phyloP scores from a whole-genome alignment of 2,797 vertebrate genomes.

The Peromyscus attwateri region DNA sequence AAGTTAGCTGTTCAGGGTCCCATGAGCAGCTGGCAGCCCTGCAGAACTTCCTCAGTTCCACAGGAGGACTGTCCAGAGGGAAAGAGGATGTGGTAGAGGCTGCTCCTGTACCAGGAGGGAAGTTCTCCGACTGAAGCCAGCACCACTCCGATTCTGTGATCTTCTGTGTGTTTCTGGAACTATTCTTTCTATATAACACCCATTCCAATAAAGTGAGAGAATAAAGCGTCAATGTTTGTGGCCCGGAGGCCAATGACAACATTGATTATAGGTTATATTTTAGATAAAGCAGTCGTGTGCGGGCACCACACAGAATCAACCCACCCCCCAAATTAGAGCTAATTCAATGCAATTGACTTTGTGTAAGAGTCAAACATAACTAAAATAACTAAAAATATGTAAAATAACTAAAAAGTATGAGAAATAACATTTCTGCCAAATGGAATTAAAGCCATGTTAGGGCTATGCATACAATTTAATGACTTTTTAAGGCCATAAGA shows the following conservation, averaged over 20 bases:
- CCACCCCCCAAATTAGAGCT: neutral
- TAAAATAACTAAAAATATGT: neutral
- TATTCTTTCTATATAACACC: neutral
- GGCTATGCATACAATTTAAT: neutral
- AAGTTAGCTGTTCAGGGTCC: neutral
- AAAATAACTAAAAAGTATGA: neutral
- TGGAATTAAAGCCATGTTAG: neutral
- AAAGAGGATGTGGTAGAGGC: neutral
- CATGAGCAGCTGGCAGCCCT: slow-evolving; percentile 5
- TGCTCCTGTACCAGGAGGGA: neutral
- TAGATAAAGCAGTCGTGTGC: slow-evolving; percentile 39
- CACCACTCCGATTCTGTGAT: neutral
- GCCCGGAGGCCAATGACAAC: slow-evolving; percentile 66
- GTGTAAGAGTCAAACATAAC: neutral
- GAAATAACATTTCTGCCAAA: neutral
- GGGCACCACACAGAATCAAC: neutral
- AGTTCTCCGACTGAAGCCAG: neutral
- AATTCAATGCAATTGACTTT: neutral
- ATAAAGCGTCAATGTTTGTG: neutral
- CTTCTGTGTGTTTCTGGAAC: neutral
- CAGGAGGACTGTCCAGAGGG: neutral
- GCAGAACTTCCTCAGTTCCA: neutral
- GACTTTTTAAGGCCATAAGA: slow-evolving; percentile 37
- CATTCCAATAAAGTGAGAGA: neutral
- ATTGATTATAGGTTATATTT: slow-evolving; percentile 53